A percentile compares a stretch with the other conserved stretches of the same genome.
phyloP scores from a whole-genome alignment of 2,888 invertebrate genomes.

The Macrophya alboannulata region DNA sequence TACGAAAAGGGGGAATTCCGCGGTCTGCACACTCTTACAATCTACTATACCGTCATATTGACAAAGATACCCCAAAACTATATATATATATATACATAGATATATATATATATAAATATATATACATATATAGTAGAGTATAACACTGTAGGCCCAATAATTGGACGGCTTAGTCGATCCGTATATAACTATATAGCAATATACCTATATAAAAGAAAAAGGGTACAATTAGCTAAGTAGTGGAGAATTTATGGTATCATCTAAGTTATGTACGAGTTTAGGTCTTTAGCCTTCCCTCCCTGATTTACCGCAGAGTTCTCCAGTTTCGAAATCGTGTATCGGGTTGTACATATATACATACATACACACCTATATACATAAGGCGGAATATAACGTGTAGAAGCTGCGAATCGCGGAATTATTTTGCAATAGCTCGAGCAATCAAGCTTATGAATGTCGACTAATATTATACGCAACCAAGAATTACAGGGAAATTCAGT shows the following conservation, averaged over 20 bases:
- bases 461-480: neutral
- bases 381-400: neutral
- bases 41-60: neutral
- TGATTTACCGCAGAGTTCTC: neutral
- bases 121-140: too few species aligned
- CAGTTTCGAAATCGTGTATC: neutral
- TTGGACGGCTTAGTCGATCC: neutral
- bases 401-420: neutral
- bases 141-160: neutral
- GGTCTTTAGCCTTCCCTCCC: neutral
- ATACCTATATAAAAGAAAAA: neutral
- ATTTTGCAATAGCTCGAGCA: neutral
- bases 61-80: neutral
- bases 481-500: neutral
- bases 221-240: slow-evolving; percentile 18
- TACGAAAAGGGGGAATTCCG: neutral
- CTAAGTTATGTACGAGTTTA: neutral
- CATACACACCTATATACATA: neutral
- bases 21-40: neutral
- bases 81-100: neutral
- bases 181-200: neutral
- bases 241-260: neutral
- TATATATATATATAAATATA: neutral
- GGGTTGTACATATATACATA: neutral
- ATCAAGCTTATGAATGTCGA: neutral